Conservation (phyloP, 1,140 invertebrate species). For the Odontomachus brunneus region DNA sequence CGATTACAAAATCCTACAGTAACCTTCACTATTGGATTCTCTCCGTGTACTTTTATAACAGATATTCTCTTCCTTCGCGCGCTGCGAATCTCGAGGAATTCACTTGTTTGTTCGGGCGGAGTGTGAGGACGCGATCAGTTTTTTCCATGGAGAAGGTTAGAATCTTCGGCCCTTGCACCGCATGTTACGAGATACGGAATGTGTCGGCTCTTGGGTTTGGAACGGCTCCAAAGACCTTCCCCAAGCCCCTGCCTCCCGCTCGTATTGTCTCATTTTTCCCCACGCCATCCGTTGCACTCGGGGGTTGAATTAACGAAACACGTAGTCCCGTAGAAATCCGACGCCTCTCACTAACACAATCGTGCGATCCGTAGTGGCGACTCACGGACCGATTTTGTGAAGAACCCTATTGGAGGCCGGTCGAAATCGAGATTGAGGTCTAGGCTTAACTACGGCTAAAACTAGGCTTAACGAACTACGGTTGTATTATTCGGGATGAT, state of each 20-base stretch:
- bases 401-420: neutral
- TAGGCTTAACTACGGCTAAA: neutral
- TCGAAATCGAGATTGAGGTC: neutral
- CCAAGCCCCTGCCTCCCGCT: neutral
- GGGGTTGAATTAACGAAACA: conserved; percentile 61
- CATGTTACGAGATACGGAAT: conserved; percentile 41
- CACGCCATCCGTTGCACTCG: conserved; percentile 9
- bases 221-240: conserved; percentile 60
- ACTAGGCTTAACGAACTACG: neutral
- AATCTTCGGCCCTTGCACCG: conserved; percentile 52
- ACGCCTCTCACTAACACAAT: conserved; percentile 32
- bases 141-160: conserved; percentile 21
- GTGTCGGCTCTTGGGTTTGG: conserved; percentile 55
- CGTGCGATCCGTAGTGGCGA: too few relatives aligned
- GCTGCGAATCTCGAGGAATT: neutral
- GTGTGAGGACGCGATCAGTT: conserved; percentile 50
- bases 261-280: conserved; percentile 25
- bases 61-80: neutral
- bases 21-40: too few relatives aligned
- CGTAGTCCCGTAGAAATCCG: conserved; percentile 33
- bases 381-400: conserved; percentile 8
- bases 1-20: too few relatives aligned
- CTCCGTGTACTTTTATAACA: too few relatives aligned
- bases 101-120: neutral
- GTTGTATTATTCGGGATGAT: neutral